These are phyloP conservation scores for Halcyon smyrnensis DNA, from an alignment of 2,797 vertebrate genomes.

Conservation along the genomic window DNA sequence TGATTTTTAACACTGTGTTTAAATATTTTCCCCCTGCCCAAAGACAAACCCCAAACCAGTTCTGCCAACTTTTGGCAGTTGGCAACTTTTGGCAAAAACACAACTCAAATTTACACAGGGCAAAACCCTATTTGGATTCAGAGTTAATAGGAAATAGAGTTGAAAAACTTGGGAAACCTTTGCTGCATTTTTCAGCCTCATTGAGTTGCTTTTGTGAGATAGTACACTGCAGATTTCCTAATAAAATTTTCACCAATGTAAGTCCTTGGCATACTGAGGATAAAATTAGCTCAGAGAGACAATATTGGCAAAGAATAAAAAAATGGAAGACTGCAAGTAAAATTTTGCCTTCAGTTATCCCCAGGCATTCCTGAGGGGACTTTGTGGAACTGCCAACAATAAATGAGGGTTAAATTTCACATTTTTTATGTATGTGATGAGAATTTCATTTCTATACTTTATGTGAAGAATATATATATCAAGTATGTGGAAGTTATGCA, in stretches of 20 bases:
- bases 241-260: constrained; percentile 2
- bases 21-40: not conserved
- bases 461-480: not conserved
- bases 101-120: not conserved
- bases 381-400: not conserved
- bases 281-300: constrained; percentile 46
- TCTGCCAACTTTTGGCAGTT: not conserved
- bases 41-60: not conserved
- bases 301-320: constrained; percentile 46
- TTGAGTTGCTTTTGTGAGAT: constrained; percentile 29
- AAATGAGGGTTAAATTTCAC: constrained; percentile 29
- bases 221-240: constrained; percentile 6
- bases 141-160: constrained; percentile 5
- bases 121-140: constrained; percentile 11
- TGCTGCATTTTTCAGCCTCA: not conserved
- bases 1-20: constrained; percentile 10
- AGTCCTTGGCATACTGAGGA: not conserved
- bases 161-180: not conserved
- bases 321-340: not conserved
- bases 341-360: constrained; percentile 44
- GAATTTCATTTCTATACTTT: not conserved
- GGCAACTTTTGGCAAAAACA: not conserved
- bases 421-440: not conserved
- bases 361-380: constrained; percentile 30
- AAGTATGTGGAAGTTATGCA: not conserved